Evolutionary conservation across 2,113 vertebrate species (phyloP), one percentile per base, ranked within the genome.

Genomic region (Mus spicilegus): DNA sequence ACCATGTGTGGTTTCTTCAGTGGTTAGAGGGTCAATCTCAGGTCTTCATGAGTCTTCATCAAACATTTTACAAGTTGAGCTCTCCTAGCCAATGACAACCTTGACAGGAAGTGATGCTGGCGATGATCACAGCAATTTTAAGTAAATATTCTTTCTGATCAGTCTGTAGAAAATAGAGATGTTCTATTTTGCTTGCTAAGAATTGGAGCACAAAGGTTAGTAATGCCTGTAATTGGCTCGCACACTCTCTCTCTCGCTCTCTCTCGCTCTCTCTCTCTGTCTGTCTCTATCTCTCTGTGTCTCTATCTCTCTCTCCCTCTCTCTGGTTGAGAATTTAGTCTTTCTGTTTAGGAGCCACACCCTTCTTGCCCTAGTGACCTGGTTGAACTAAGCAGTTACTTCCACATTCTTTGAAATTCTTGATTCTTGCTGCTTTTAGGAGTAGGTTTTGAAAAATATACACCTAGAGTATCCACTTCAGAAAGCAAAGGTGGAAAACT

Each of bases 401-500:
- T 94, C 30, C 69, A 87, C 13, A 3, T 89, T 89, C 92, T 49
- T 8, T 90, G 87, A 97, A 97, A 82, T 96, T 88, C 93, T 56
- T 28, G 22, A 7, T 97, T 51, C 16, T 91, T 88, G 84, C 61
- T 39, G 69, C 63, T 94, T 97, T 96, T 67, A 93, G 88, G n/a
- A 42, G 20, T 73, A 73, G 36, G 13, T 33, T 69, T 69, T 69
- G 28, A 69, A 69, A 69, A 33, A 67, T 67, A 65, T 28, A 13
- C 11, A 30, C 65, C 65, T 33, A 67, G 10, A 82, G 72, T 4
- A 91, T 86, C 87, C 96, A 19, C 90, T 96, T 39, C 78, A 96
- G 89, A 97, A 84, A 84, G 72, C 63, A 93, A 92, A 49, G 24
- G 42, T 87, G 69, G 61, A 30, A 96, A 97, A 12, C 13, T 12